Percentiles rank a stretch among this genome's conserved stretches.
Evolutionary conservation across 2,888 invertebrate species (phyloP).

Genomic region (Ochropleura plecta): DNA sequence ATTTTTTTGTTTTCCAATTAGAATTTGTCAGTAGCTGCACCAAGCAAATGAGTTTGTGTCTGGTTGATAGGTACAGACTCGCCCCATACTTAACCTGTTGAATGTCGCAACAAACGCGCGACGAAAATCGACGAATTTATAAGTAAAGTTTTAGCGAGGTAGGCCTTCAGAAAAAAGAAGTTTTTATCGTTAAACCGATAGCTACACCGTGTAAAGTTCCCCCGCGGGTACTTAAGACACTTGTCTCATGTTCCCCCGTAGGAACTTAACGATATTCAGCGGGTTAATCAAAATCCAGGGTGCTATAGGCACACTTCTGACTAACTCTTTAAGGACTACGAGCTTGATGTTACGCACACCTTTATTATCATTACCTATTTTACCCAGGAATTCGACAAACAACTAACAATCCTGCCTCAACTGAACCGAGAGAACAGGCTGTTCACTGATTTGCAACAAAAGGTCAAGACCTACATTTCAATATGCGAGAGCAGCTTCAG

Average conservation of each 20-base stretch:
- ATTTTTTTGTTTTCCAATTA: background rate
- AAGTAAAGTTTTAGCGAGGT: too few relatives aligned
- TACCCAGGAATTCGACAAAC: conserved; percentile 76
- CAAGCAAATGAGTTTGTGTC: too few relatives aligned
- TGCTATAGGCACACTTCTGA: background rate
- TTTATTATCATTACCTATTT: background rate
- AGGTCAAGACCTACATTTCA: conserved; percentile 69
- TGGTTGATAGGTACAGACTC: background rate
- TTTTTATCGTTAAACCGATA: too few relatives aligned
- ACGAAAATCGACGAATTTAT: too few relatives aligned
- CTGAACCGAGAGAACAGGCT: conserved; percentile 78
- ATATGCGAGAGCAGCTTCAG: conserved; percentile 61
- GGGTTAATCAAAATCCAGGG: too few relatives aligned
- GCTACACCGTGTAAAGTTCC: too few relatives aligned
- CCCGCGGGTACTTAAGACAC: too few relatives aligned
- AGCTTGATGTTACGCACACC: background rate
- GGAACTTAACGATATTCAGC: too few relatives aligned
- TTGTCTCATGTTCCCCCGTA: too few relatives aligned
- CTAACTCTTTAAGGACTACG: background rate
- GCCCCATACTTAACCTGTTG: background rate
- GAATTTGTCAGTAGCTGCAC: too few relatives aligned
- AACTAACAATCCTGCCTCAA: conserved; percentile 77
- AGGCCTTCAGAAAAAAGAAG: too few relatives aligned
- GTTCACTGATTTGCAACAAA: conserved; percentile 74
- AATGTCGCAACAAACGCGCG: too few relatives aligned